Base-by-base conservation (phyloP, 1,140 invertebrate genomes). In the Drosophila melanica region DNA sequence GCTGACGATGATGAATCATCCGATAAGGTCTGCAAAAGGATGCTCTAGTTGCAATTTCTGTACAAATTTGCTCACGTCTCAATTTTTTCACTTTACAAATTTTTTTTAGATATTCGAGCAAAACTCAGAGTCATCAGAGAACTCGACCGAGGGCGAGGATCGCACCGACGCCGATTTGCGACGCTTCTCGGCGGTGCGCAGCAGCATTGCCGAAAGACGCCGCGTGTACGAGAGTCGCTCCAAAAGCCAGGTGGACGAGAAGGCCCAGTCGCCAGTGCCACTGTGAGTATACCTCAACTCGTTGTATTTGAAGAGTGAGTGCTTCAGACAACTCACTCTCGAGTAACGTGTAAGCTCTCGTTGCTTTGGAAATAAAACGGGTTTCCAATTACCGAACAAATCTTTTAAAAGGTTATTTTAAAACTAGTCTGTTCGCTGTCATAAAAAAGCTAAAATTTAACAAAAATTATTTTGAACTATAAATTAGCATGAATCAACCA, bases 141-240 rank as follows among this genome's bases (percentile, higher is more conserved):
- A 91, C 48, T 92, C 91, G 1, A 91, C 81, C 0, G 91, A 92
- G 64, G 87, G 90, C 39, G 91, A 92, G 30, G 91, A 92, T 70
- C 87, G 90, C 7, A 77, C 87, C 9, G 91, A 92, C 77, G 81
- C 87, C 9, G 91, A 93, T 85, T 55, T 92, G 30, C 71, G 76
- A 11, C 58, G 93, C 39, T 87, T 92, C 12, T 92, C 93, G 8
- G 44, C 93, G 1, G 94, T 95, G 77, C 92, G 95, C 39, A 94
- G 93, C 69, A 96, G 96, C 8, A 96, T 97, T 75, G 96, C 96
- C 1, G 96, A 97, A 65, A 93, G 96, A 8, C 93, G 96, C 4
- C 94, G 95, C 66, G 93, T 96, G 76, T 97, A 97, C 87, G 96
- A 97, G 79, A 94, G 92, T 81, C 93, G 95, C 16, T 96, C 94